These are phyloP conservation scores for Liolophura sinensis DNA, from an alignment of 1,140 invertebrate genomes.

Conservation along the genomic window DNA sequence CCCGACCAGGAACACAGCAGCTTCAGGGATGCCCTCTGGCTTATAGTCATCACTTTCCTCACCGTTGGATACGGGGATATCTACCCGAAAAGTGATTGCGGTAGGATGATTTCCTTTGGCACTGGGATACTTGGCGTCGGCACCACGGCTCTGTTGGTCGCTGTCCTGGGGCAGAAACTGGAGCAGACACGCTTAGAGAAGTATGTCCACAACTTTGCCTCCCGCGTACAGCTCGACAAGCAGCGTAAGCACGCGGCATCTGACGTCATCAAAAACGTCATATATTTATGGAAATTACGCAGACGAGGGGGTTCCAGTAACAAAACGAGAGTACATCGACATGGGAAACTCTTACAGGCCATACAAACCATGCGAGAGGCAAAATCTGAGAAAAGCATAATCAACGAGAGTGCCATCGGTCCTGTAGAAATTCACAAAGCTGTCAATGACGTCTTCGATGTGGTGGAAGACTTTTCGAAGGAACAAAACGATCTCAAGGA, in stretches of 20 bases:
- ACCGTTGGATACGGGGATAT: constrained; percentile 57
- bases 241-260: constrained; percentile 33
- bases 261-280: constrained; percentile 35
- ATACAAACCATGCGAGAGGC: constrained; percentile 35
- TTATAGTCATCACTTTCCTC: constrained; percentile 56
- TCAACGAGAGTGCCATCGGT: constrained; percentile 36
- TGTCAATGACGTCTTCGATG: constrained; percentile 32
- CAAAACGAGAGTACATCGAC: no score
- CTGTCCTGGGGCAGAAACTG: constrained; percentile 40
- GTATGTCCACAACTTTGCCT: constrained; percentile 43
- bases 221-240: constrained; percentile 34
- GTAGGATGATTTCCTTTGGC: constrained; percentile 46
- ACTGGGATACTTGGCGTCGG: constrained; percentile 50
- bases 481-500: no score
- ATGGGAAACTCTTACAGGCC: constrained; percentile 9
- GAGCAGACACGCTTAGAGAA: constrained; percentile 37
- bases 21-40: constrained; percentile 52
- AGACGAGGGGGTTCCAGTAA: constrained; percentile 11
- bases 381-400: constrained; percentile 31
- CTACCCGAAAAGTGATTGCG: constrained; percentile 51
- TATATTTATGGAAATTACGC: constrained; percentile 30
- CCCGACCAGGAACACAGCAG: constrained; percentile 14
- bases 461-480: constrained; percentile 19
- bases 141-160: constrained; percentile 50
- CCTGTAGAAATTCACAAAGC: constrained; percentile 33